Evolutionary conservation across 2,888 invertebrate species (phyloP).

Genomic region (Drosophila anomalipes): DNA sequence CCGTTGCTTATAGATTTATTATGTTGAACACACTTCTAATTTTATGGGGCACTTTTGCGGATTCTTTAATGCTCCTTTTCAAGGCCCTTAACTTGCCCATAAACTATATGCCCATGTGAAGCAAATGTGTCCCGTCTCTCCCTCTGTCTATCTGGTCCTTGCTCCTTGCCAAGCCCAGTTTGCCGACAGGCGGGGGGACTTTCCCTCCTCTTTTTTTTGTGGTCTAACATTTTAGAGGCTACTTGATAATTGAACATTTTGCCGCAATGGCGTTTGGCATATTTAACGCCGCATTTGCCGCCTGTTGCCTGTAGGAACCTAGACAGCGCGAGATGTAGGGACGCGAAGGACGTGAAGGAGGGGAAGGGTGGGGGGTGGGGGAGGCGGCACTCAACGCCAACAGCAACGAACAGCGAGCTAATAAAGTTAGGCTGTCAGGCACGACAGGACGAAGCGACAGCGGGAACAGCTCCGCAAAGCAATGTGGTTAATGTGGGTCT

Average conservation of each 20-base stretch:
- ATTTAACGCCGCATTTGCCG: conserved; percentile 52
- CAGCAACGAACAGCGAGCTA: conserved; percentile 71
- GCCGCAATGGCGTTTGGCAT: conserved; percentile 62
- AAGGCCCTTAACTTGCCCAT: conserved; percentile 10
- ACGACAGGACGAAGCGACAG: conserved; percentile 37
- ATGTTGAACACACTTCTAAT: background rate
- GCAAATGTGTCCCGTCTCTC: background rate
- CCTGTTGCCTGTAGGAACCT: conserved; percentile 57
- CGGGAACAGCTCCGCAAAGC: conserved; percentile 56
- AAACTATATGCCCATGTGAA: conserved; percentile 46
- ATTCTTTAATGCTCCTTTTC: conserved; percentile 55
- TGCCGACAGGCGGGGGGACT: background rate
- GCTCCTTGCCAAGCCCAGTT: conserved; percentile 5
- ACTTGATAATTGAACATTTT: conserved; percentile 73
- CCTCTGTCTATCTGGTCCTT: background rate
- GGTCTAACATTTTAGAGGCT: conserved; percentile 50
- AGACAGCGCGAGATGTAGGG: background rate
- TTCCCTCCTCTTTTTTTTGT: conserved; percentile 2
- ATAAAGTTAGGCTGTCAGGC: conserved; percentile 77
- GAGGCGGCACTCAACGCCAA: conserved; percentile 51
- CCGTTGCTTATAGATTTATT: background rate
- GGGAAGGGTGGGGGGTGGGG: background rate
- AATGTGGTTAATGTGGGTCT: conserved; percentile 63
- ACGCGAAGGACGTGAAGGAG: background rate
- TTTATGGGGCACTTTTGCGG: conserved; percentile 50